Evolutionary conservation across 1,140 invertebrate species (phyloP).

Genomic region (Hypsibius dujardini): DNA sequence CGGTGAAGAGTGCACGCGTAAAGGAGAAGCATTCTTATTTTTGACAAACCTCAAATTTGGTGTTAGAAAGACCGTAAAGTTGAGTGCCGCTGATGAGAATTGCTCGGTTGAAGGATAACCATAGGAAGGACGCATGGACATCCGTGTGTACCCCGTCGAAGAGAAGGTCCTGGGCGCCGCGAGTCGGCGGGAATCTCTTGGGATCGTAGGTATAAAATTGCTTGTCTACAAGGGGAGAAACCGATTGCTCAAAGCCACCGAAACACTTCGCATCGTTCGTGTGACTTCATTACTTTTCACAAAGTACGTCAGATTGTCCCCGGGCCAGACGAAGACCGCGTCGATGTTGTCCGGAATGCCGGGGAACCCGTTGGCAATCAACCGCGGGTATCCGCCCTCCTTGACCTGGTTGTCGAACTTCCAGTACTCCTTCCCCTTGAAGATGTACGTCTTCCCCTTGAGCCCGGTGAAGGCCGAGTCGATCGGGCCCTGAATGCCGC

Average conservation of each 20-base stretch:
- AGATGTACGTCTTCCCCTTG: conserved; percentile 88
- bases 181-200: conserved; percentile 9
- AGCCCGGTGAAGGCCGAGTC: conserved; percentile 76
- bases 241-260: too few relatives aligned
- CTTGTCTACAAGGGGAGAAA: background rate
- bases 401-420: conserved; percentile 71
- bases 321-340: conserved; percentile 71
- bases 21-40: background rate
- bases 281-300: conserved; percentile 44
- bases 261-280: too few relatives aligned
- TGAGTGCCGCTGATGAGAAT: conserved; percentile 15
- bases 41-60: conserved; percentile 8
- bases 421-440: conserved; percentile 72
- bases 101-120: conserved; percentile 14
- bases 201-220: conserved; percentile 15
- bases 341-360: conserved; percentile 68
- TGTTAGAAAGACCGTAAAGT: conserved; percentile 11
- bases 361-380: conserved; percentile 64
- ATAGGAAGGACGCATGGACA: conserved; percentile 13
- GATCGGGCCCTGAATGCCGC: conserved; percentile 63
- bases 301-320: conserved; percentile 76
- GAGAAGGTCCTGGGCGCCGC: conserved; percentile 13
- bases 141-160: conserved; percentile 10
- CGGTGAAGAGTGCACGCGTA: background rate
- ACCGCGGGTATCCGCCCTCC: conserved; percentile 63